Percentiles rank a stretch among this genome's conserved stretches.
These are phyloP conservation scores for Lophochroa leadbeateri DNA, from an alignment of 2,113 vertebrate species.

Conservation along the genomic window DNA sequence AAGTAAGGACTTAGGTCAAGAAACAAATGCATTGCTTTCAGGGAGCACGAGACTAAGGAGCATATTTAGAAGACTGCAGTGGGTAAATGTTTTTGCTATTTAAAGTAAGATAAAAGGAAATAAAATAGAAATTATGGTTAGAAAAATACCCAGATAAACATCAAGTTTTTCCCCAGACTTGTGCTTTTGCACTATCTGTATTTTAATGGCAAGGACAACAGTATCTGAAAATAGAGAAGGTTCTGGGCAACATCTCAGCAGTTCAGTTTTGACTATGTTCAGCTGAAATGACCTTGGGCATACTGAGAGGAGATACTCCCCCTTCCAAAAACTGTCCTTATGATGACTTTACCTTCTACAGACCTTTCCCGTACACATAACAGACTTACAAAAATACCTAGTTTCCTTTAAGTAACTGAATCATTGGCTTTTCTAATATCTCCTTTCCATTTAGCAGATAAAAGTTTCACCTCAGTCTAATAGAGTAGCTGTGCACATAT, in stretches of 20 bases:
- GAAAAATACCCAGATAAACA: background rate
- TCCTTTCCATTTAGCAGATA: too few relatives aligned
- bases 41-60: background rate
- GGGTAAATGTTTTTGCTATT: background rate
- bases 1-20: background rate
- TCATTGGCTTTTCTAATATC: background rate
- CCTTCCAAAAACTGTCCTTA: background rate
- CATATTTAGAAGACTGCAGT: background rate
- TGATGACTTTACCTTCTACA: background rate
- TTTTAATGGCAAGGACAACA: background rate
- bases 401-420: background rate
- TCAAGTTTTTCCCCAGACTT: background rate
- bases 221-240: background rate
- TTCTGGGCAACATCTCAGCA: background rate
- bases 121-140: background rate
- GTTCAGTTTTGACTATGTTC: background rate
- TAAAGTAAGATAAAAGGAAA: background rate
- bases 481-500: too few relatives aligned
- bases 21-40: background rate
- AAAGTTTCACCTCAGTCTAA: too few relatives aligned
- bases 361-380: background rate
- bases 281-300: accelerated
- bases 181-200: background rate
- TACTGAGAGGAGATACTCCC: background rate
- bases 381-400: background rate